Evolutionary conservation across 2,797 vertebrate species (phyloP).

Genomic region (Adelosebastes latens): DNA sequence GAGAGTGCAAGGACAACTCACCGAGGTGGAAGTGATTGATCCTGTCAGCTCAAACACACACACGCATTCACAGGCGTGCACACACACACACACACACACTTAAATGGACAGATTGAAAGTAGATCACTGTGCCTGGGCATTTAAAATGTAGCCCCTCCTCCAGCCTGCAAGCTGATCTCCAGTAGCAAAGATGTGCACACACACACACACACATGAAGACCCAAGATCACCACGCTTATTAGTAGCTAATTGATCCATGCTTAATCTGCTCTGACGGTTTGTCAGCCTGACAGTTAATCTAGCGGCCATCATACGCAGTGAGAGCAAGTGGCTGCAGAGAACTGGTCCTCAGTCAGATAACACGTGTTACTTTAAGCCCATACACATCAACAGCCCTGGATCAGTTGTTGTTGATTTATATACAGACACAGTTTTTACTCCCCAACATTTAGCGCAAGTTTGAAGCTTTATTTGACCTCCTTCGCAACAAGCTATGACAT

Average conservation of each 20-base stretch:
- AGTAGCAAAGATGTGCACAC: constrained; percentile 14
- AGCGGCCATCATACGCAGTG: constrained; percentile 28
- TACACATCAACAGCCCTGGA: background rate
- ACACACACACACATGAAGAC: constrained; percentile 28
- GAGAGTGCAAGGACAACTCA: constrained; percentile 63
- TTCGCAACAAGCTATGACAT: too few relatives aligned
- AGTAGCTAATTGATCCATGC: constrained; percentile 74
- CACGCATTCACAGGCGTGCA: background rate
- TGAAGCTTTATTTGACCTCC: too few relatives aligned
- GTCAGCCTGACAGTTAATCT: constrained; percentile 64
- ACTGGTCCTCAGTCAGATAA: constrained; percentile 30
- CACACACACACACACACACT: constrained; percentile 21
- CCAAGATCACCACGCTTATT: constrained; percentile 55
- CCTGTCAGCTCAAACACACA: constrained; percentile 64
- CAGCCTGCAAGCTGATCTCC: constrained; percentile 59
- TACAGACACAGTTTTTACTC: background rate
- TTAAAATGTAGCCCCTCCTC: constrained; percentile 64
- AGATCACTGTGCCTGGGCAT: constrained; percentile 66
- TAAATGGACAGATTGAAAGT: constrained; percentile 66
- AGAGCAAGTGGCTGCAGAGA: constrained; percentile 13
- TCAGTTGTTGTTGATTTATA: background rate
- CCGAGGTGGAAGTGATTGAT: constrained; percentile 71
- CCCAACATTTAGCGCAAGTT: too few relatives aligned
- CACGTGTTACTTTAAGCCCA: background rate
- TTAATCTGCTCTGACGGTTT: constrained; percentile 72